phyloP scores from a whole-genome alignment of 2,797 vertebrate genomes.

The Falco biarmicus region DNA sequence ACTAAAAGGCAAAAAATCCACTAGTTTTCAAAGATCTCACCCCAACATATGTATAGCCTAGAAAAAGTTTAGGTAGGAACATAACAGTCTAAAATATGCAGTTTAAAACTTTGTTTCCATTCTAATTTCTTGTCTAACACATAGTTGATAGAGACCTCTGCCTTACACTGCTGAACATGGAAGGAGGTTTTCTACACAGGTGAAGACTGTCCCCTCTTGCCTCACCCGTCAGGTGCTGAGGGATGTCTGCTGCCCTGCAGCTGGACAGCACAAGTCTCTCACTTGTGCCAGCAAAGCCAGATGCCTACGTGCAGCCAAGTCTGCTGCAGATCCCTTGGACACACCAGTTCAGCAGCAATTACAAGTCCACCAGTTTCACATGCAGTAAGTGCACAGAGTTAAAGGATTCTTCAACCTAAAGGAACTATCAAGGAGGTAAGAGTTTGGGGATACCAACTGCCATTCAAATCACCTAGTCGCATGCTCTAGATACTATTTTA shows the following conservation, averaged over 20 bases:
- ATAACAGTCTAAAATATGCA: neutral
- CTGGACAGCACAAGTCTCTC: neutral
- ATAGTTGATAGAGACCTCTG: neutral
- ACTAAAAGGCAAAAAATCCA: neutral
- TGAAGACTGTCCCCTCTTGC: neutral
- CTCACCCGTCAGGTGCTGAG: neutral
- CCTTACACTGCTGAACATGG: neutral
- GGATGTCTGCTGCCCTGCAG: neutral
- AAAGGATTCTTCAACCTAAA: neutral
- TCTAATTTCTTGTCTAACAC: neutral
- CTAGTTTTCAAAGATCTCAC: neutral
- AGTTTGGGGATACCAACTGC: neutral
- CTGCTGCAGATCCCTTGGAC: neutral
- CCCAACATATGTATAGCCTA: neutral
- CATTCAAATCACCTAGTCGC: neutral
- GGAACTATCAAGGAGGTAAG: neutral
- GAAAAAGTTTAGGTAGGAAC: neutral
- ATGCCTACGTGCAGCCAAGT: rapidly evolving
- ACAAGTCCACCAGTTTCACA: neutral
- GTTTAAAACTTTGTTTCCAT: neutral
- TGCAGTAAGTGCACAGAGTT: rapidly evolving
- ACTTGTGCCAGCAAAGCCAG: neutral
- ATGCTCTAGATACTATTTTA: neutral
- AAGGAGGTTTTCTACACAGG: neutral
- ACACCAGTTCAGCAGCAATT: neutral